phyloP scores from a whole-genome alignment of 2,113 vertebrate genomes.

The Acrocephalus arundinaceus region DNA sequence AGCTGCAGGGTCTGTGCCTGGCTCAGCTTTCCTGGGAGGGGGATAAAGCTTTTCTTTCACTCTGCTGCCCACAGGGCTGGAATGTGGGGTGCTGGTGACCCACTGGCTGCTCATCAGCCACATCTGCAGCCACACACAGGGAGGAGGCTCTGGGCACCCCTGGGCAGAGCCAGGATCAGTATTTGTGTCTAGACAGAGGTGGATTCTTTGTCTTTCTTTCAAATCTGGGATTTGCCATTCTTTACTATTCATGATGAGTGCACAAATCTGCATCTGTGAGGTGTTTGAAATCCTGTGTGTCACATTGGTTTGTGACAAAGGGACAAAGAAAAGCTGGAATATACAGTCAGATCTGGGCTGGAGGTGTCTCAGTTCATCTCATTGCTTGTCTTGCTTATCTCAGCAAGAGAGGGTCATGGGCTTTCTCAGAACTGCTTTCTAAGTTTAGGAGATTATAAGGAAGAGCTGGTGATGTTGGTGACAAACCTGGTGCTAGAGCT shows the following conservation, averaged over 20 bases:
- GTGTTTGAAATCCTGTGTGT: not conserved
- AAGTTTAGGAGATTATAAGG: not conserved
- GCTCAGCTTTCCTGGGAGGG: not conserved
- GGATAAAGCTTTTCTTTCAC: fast-evolving
- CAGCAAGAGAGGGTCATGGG: not conserved
- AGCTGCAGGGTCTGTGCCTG: fast-evolving
- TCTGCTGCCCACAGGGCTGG: fast-evolving
- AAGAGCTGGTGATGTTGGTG: not conserved
- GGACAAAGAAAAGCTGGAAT: not conserved
- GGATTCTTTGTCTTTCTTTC: not conserved
- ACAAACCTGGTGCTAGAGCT: not conserved
- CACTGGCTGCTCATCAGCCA: not conserved
- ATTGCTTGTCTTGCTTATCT: not conserved
- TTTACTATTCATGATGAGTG: not conserved
- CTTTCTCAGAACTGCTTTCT: not conserved
- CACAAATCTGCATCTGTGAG: not conserved
- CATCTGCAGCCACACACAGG: not conserved
- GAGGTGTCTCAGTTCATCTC: not conserved
- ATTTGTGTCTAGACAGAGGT: slow-evolving; percentile 1
- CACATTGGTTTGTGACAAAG: not conserved
- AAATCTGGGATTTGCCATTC: not conserved
- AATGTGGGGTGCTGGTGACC: fast-evolving
- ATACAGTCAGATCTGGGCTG: not conserved
- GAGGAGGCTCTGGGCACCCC: slow-evolving; percentile 64
- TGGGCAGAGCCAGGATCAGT: slow-evolving; percentile 62